Evolutionary conservation across 92 coral and sea anemone species (phyloP), one percentile per base, ranked within the genome.

Genomic region (Muricea muricata): DNA sequence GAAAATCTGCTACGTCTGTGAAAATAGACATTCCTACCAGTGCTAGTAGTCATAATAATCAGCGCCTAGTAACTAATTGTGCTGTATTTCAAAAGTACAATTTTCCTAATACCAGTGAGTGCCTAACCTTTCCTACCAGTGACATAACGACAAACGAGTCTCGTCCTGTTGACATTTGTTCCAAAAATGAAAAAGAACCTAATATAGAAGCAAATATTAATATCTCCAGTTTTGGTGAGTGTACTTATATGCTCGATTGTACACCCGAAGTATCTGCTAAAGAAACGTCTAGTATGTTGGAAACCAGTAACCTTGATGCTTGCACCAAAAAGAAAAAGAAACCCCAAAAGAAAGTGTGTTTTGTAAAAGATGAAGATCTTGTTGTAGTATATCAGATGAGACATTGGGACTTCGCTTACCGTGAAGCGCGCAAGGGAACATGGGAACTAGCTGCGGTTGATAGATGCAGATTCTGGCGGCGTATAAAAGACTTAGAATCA

Each of bases 341-440:
- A 77, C 30, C 68, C 26, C 18, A 47, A 8, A 92, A 90, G 78
- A 86, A 79, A 85, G 98, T 94, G 26, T 88, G 89, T 6, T 94
- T 94, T 69, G 85, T 80, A 69, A 81, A 76, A 54, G 94, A 85
- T 39, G 55, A 76, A 2, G 94, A 93, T 46, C 95, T 92, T 84
- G 84, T 66, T 11, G 73, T 58, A 14, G 83, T 91, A 9, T 93
- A 93, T 86, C 84, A 78, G 11, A 89, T 95, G 76, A 31, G 88
- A 46, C 83, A 91, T 11, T 95, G 98, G 98, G 91, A 90, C 60
- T 95, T 86, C 89, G 98, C 98, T 4, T 91, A 95, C 83, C 91
- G 84, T 0, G 82, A 83, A 35, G 98, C 98, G 74, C 91, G 98
- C 73, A 88, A 86, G 84, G 97, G 98, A 77, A 91, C 89, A 8